Evolutionary conservation across 2,888 invertebrate species (phyloP).

Genomic region (Acholoe squamosa): DNA sequence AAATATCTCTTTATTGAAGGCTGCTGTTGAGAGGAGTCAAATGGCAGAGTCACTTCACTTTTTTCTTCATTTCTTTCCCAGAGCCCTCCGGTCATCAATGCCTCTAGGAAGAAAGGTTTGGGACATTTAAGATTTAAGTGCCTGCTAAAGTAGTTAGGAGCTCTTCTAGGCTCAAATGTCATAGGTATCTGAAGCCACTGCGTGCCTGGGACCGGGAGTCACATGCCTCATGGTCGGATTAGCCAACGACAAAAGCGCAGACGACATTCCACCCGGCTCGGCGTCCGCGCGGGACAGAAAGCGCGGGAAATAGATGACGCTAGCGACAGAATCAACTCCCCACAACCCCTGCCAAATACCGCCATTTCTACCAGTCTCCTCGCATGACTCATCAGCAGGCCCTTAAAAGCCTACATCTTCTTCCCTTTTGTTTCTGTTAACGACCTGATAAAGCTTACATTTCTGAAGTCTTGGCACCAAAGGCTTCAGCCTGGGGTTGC

Average conservation of each 20-base stretch:
- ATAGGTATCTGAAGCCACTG: background rate
- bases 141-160: background rate
- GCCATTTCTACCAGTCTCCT: background rate
- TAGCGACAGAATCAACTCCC: background rate
- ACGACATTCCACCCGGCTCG: background rate
- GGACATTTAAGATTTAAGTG: slow-evolving; percentile 28
- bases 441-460: no score
- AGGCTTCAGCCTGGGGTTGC: no score
- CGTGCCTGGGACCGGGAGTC: slow-evolving; percentile 1
- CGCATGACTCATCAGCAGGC: background rate
- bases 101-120: background rate
- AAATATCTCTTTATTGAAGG: background rate
- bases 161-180: background rate
- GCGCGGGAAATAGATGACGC: background rate
- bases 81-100: background rate
- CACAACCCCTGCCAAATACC: background rate
- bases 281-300: background rate
- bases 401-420: background rate
- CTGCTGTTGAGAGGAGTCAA: background rate
- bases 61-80: no score
- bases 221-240: background rate
- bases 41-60: background rate
- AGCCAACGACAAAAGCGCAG: background rate
- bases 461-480: no score
- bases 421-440: background rate